These are phyloP conservation scores for Corythoichthys haematopterus DNA, from an alignment of 2,113 vertebrate genomes.

Conservation along the genomic window DNA sequence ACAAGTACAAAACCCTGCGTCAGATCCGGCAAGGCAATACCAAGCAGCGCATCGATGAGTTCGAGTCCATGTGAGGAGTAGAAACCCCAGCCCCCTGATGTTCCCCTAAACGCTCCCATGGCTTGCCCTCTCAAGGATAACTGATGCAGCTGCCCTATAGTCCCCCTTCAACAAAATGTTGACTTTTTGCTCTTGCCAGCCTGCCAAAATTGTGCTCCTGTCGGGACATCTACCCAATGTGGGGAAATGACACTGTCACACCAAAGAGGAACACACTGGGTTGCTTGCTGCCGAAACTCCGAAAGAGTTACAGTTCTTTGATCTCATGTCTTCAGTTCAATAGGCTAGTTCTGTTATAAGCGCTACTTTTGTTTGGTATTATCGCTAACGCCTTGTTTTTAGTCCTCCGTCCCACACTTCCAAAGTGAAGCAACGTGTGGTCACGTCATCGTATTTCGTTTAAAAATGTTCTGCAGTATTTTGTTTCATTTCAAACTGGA, in stretches of 20 bases:
- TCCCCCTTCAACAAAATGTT: conserved; percentile 31
- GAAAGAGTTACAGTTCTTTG: conserved; percentile 32
- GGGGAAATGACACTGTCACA: conserved; percentile 18
- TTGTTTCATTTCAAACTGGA: conserved; percentile 19
- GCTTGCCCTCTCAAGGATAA: conserved; percentile 16
- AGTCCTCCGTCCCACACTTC: conserved; percentile 19
- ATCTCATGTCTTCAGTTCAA: conserved; percentile 23
- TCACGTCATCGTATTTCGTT: not conserved
- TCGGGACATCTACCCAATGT: not conserved
- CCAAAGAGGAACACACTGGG: conserved; percentile 34
- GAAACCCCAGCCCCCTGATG: conserved; percentile 5
- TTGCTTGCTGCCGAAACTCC: conserved; percentile 45
- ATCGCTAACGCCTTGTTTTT: conserved; percentile 22
- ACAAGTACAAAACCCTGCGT: conserved; percentile 97
- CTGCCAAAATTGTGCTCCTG: conserved; percentile 85
- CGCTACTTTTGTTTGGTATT: conserved; percentile 39
- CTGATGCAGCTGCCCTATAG: conserved; percentile 35
- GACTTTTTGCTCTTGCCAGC: conserved; percentile 68
- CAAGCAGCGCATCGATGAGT: conserved; percentile 98
- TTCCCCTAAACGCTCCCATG: not conserved
- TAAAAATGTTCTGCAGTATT: conserved; percentile 26
- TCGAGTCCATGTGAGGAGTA: conserved; percentile 91
- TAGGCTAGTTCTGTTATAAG: conserved; percentile 3
- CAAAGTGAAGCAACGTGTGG: not conserved
- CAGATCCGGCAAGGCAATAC: conserved; percentile 97